Evolutionary conservation across 1,140 invertebrate genomes (phyloP).

Genomic region (Drosophila ficusphila): DNA sequence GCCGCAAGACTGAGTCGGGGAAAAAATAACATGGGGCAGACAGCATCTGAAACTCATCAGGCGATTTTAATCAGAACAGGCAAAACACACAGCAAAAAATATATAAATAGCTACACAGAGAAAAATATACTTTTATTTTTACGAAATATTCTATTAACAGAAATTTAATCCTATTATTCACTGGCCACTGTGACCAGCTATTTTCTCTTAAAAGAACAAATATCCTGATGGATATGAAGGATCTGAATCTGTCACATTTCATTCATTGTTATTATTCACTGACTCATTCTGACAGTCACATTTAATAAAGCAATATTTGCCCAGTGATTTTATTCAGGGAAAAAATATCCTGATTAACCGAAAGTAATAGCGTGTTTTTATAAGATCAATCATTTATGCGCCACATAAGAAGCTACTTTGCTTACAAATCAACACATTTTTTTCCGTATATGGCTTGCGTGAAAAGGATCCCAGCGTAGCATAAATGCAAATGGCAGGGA

Average conservation of each 20-base stretch:
- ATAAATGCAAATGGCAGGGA: conserved; percentile 62
- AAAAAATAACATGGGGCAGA: conserved; percentile 24
- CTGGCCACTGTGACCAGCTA: no score
- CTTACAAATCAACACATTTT: not conserved
- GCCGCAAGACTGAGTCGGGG: conserved; percentile 37
- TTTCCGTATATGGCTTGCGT: conserved; percentile 6
- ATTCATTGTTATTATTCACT: not conserved
- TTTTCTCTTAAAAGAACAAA: no score
- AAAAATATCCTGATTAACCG: not conserved
- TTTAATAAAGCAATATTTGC: not conserved
- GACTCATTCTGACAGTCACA: conserved; percentile 1
- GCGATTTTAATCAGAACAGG: conserved; percentile 67
- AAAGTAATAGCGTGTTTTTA: no score
- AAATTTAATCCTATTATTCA: not conserved
- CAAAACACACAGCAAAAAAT: conserved; percentile 30
- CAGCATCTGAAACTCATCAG: conserved; percentile 60
- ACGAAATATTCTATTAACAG: no score
- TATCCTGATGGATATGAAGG: no score
- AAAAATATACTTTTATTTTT: not conserved
- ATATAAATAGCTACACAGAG: conserved; percentile 26
- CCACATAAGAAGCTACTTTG: not conserved
- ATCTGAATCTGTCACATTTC: no score
- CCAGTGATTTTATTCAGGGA: not conserved
- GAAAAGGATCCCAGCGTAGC: conserved; percentile 23
- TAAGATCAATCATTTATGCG: not conserved